These are phyloP conservation scores for Drosophila elegans DNA, from an alignment of 1,140 invertebrate genomes.

Conservation along the genomic window DNA sequence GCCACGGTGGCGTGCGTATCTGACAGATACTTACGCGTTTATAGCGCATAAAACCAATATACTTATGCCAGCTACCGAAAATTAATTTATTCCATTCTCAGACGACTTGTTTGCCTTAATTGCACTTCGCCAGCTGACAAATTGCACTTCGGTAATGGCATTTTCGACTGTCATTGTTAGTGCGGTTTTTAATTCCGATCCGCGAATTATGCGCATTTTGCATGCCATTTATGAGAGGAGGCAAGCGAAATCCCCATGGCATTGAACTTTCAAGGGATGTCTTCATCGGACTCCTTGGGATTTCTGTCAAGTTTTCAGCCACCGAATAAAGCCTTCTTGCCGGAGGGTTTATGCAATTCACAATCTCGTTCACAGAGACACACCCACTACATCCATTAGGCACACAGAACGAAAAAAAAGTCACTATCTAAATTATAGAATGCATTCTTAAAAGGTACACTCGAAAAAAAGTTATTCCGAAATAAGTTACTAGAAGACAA, in stretches of 20 bases:
- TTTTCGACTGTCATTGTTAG: slow-evolving; percentile 33
- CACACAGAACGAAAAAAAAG: background rate
- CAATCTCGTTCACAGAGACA: slow-evolving; percentile 22
- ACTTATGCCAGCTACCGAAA: slow-evolving; percentile 64
- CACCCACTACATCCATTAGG: slow-evolving; percentile 25
- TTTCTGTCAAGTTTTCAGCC: slow-evolving; percentile 16
- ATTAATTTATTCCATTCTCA: slow-evolving; percentile 70
- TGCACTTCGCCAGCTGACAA: slow-evolving; percentile 59
- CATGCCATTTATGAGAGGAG: slow-evolving; percentile 66
- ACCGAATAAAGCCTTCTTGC: slow-evolving; percentile 20
- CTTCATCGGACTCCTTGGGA: background rate
- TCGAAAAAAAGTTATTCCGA: background rate
- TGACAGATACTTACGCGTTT: slow-evolving; percentile 56
- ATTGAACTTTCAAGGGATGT: slow-evolving; percentile 57
- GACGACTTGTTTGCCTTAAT: slow-evolving; percentile 61
- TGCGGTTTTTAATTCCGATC: slow-evolving; percentile 9
- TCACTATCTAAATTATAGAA: background rate
- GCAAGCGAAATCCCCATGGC: slow-evolving; percentile 31
- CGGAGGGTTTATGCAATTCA: slow-evolving; percentile 19
- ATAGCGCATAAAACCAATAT: slow-evolving; percentile 33
- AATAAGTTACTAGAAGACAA: too few species aligned
- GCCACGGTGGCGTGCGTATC: slow-evolving; percentile 60
- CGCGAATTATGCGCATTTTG: slow-evolving; percentile 62
- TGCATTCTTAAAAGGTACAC: background rate
- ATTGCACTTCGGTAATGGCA: slow-evolving; percentile 35